These are phyloP conservation scores for Prostheceraeus crozeri DNA, from an alignment of 2,888 invertebrate species.

Conservation along the genomic window DNA sequence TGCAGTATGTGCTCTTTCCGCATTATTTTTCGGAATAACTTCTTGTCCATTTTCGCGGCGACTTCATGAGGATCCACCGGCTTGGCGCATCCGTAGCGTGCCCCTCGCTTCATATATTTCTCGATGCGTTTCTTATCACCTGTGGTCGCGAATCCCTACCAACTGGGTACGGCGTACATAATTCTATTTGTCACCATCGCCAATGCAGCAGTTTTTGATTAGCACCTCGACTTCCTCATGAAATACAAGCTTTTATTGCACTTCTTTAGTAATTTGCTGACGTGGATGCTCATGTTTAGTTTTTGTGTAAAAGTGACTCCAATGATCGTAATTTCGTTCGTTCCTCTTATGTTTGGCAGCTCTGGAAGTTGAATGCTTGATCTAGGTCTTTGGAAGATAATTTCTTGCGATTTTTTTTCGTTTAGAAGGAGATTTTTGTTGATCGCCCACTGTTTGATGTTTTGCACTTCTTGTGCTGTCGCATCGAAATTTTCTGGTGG, in stretches of 20 bases:
- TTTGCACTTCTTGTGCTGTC: constrained; percentile 2
- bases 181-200: too few relatives aligned
- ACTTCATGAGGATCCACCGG: too few relatives aligned
- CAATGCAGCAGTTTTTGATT: too few relatives aligned
- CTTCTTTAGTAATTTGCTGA: constrained; percentile 1
- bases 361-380: neutral
- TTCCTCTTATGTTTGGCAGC: neutral
- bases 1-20: too few relatives aligned
- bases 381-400: constrained; percentile 17
- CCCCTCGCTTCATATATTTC: too few relatives aligned
- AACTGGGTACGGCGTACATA: too few relatives aligned
- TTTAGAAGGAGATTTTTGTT: constrained; percentile 16
- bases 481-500: neutral
- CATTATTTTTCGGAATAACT: too few relatives aligned
- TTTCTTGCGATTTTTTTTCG: constrained; percentile 20
- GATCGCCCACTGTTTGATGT: neutral
- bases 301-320: constrained; percentile 7
- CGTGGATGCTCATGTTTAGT: neutral
- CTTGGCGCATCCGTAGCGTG: too few relatives aligned
- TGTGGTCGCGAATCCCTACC: too few relatives aligned
- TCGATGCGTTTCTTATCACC: too few relatives aligned
- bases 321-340: constrained; percentile 8
- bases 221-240: too few relatives aligned
- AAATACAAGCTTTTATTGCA: constrained; percentile 22
- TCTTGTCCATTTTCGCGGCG: too few relatives aligned